These are phyloP conservation scores for Dendropsophus ebraccatus DNA, from an alignment of 2,113 vertebrate genomes.

Conservation along the genomic window DNA sequence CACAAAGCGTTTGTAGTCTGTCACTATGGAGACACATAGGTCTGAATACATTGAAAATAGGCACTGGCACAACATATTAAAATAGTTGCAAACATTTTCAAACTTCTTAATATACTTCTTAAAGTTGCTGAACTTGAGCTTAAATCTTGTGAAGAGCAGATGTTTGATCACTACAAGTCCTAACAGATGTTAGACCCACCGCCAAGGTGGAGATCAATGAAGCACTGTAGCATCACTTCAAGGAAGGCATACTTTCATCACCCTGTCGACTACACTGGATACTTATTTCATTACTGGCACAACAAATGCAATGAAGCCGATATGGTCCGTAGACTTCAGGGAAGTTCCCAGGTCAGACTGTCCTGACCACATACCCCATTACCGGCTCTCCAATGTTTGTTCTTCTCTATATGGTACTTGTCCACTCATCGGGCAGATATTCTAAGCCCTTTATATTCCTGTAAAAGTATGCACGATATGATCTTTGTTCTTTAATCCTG, in stretches of 20 bases:
- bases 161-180: slow-evolving; percentile 18
- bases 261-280: slow-evolving; percentile 18
- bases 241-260: not conserved
- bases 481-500: slow-evolving; percentile 39
- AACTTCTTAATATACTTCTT: too few relatives aligned
- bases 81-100: too few relatives aligned
- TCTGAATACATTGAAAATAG: not conserved
- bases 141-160: not conserved
- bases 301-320: slow-evolving; percentile 30
- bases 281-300: slow-evolving; percentile 33
- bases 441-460: slow-evolving; percentile 37
- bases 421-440: slow-evolving; percentile 4
- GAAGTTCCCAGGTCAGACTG: slow-evolving; percentile 29
- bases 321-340: slow-evolving; percentile 26
- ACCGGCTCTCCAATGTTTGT: not conserved
- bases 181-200: not conserved
- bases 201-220: slow-evolving; percentile 5
- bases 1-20: not conserved
- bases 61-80: too few relatives aligned
- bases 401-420: slow-evolving; percentile 12
- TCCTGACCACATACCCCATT: slow-evolving; percentile 37
- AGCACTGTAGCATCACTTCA: not conserved
- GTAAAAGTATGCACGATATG: slow-evolving; percentile 24
- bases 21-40: not conserved
- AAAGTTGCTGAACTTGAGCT: not conserved